Evolutionary conservation across 2,888 invertebrate genomes (phyloP).

Genomic region (Antheraea yamamai): DNA sequence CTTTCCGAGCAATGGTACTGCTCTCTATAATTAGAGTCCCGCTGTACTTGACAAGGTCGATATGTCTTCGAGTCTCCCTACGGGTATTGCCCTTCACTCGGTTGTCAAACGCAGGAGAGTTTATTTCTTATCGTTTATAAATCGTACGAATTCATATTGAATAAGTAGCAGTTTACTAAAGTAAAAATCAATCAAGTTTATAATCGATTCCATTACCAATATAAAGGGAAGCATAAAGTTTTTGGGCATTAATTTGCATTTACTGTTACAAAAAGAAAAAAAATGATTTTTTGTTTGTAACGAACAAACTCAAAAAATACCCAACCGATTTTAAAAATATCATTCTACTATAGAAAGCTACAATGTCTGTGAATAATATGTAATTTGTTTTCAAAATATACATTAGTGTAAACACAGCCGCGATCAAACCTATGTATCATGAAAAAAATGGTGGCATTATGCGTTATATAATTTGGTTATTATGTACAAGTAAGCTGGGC

Average conservation of each 20-base stretch:
- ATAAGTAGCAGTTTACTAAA: constrained; percentile 6
- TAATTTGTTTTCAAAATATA: too few species aligned
- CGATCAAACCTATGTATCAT: too few species aligned
- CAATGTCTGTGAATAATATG: too few species aligned
- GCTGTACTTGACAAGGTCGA: constrained; percentile 21
- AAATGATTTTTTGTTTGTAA: too few species aligned
- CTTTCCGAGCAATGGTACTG: constrained; percentile 11
- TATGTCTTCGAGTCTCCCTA: constrained; percentile 18
- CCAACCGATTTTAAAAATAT: too few species aligned
- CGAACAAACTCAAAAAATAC: too few species aligned
- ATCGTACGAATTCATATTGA: constrained; percentile 33
- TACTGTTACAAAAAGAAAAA: too few species aligned
- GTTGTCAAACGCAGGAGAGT: constrained; percentile 33
- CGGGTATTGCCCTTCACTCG: constrained; percentile 29
- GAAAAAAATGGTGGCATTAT: too few species aligned
- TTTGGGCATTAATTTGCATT: neutral
- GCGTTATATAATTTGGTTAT: too few species aligned
- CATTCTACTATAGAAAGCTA: too few species aligned
- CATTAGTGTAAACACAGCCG: too few species aligned
- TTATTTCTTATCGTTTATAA: constrained; percentile 58
- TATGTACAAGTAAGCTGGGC: too few species aligned
- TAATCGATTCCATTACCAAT: neutral
- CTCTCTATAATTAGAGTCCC: constrained; percentile 8
- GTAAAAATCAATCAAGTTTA: constrained; percentile 3
- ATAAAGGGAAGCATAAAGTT: neutral